Evolutionary conservation across 2,797 vertebrate genomes (phyloP).

Genomic region (Halcyon leucocephala): DNA sequence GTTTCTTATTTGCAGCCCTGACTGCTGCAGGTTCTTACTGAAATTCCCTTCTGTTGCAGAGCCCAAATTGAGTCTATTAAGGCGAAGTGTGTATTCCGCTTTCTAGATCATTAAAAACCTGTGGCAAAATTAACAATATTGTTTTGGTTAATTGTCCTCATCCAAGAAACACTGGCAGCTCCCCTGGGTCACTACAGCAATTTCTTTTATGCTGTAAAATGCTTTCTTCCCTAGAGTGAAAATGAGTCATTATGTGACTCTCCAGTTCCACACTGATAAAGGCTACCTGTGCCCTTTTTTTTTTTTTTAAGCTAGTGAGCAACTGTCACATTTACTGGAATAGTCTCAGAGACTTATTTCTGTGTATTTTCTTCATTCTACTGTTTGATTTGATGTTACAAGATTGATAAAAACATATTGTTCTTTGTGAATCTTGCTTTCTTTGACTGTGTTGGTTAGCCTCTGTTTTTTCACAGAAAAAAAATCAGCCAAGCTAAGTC

Average conservation of each 20-base stretch:
- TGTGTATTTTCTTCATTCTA: neutral
- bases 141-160: conserved; percentile 52
- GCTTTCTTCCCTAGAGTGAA: conserved; percentile 6
- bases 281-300: neutral
- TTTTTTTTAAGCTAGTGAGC: neutral
- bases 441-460: neutral
- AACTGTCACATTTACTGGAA: neutral
- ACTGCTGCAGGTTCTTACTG: neutral
- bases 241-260: neutral
- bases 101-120: conserved; percentile 55
- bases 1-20: neutral
- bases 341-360: neutral
- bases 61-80: neutral
- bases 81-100: neutral
- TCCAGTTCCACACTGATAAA: neutral
- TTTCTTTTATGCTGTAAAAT: conserved; percentile 32
- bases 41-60: neutral
- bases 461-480: neutral
- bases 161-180: neutral
- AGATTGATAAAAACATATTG: neutral
- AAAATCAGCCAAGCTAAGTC: neutral
- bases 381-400: neutral
- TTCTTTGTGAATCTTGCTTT: neutral
- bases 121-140: conserved; percentile 47
- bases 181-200: neutral